phyloP scores from a whole-genome alignment of 1,140 invertebrate genomes.

The Sitophilus oryzae region DNA sequence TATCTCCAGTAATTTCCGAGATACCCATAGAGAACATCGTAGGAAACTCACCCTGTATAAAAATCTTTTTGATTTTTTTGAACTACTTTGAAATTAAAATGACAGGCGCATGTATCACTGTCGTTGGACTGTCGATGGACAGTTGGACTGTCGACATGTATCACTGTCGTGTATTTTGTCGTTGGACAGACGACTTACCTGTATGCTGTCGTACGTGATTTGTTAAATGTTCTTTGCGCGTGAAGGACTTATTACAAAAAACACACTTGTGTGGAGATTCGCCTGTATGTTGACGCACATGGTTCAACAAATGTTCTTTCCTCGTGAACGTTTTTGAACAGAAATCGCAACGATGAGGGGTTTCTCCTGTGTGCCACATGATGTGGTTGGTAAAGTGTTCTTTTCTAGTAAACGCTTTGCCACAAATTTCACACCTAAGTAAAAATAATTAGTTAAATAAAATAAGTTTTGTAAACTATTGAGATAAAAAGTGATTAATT shows the following conservation, averaged over 20 bases:
- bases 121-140: too few relatives aligned
- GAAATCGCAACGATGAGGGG: conserved; percentile 78
- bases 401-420: conserved; percentile 80
- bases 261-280: conserved; percentile 76
- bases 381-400: conserved; percentile 82
- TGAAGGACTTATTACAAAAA: conserved; percentile 77
- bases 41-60: too few relatives aligned
- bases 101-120: too few relatives aligned
- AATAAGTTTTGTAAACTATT: too few relatives aligned
- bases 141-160: too few relatives aligned
- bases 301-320: conserved; percentile 75
- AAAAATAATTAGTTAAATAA: background rate
- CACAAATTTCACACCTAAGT: conserved; percentile 75
- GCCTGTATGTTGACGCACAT: conserved; percentile 72
- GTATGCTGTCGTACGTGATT: conserved; percentile 83
- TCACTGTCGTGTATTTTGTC: too few relatives aligned
- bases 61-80: too few relatives aligned
- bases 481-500: too few relatives aligned
- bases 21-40: too few relatives aligned
- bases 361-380: conserved; percentile 81
- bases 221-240: conserved; percentile 73
- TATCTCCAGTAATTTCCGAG: too few relatives aligned
- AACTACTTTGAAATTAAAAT: too few relatives aligned
- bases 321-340: conserved; percentile 77
- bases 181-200: too few relatives aligned